Evolutionary conservation across 2,888 invertebrate species (phyloP), one percentile per base, ranked within the genome.

Genomic region (Nomada flava): DNA sequence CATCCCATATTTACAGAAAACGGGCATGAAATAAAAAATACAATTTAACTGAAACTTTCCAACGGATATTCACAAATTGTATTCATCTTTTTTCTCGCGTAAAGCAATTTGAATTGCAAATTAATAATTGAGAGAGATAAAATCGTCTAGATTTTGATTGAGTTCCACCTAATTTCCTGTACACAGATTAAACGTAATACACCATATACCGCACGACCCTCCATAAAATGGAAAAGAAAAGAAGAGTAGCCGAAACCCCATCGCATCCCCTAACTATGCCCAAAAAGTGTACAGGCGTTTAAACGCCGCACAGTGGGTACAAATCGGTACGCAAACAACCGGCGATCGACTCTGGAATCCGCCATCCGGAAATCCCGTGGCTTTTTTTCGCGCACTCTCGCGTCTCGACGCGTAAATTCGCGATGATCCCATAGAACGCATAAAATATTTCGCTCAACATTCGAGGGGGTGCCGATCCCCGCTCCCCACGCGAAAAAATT

Each of bases 361-460:
- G 18, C 44, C 44, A 26, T 57, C 26, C 47, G 47, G 50, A 70
- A 60, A 70, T 70, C 60, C 23, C 59, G 47, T 50, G 47, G 50
- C 47, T 71, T 63, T 63, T 70, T 71, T 68, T 75, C 47, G 55
- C 68, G 71, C 70, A 26, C 60, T 60, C 60, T 59, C 20, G 50
- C 70, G 60, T 20, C 47, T 50, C 67, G 55, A 53, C 75, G 47
- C 67, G 72, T 78, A 70, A 83, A 85, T 78, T 67, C 77, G 59
- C 70, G 77, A 76, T 78, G 81, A 80, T 86, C 57, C 80, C 64
- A 70, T 65, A 60, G 70, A 73, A 76, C 71, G 80, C 70, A 81
- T 84, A 83, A 86, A 86, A 86, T 86, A 86, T 86, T 86, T 76
- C 69, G 64, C 78, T 76, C 81, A 86, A 76, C 86, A 83, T 86